Evolutionary conservation across 2,888 invertebrate species (phyloP).

Genomic region (Troglohyphantes excavatus): DNA sequence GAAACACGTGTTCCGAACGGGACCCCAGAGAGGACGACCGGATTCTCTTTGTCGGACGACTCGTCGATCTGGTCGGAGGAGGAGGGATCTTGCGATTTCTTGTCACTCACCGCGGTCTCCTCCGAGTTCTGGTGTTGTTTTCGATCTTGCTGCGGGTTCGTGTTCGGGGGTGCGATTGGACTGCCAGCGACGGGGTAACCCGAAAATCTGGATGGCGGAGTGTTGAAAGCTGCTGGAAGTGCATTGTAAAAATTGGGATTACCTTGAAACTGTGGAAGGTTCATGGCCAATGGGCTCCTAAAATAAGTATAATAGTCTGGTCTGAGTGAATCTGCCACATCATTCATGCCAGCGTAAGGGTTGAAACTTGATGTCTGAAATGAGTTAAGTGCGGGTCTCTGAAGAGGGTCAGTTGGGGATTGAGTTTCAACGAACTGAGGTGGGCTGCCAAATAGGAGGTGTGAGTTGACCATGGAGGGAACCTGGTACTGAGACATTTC

Average conservation of each 20-base stretch:
- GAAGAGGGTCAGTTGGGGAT: neutral
- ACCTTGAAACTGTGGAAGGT: conserved; percentile 41
- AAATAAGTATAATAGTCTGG: conserved; percentile 46
- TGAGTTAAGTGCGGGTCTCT: neutral
- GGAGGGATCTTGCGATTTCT: neutral
- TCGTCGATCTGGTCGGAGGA: neutral
- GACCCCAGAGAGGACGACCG: no score
- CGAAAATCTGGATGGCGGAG: conserved; percentile 1
- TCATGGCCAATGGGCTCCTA: conserved; percentile 9
- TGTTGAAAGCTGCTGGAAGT: conserved; percentile 4
- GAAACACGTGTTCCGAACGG: conserved; percentile 49
- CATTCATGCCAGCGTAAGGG: conserved; percentile 6
- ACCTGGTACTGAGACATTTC: conserved; percentile 11
- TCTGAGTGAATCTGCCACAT: neutral
- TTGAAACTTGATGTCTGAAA: conserved; percentile 9
- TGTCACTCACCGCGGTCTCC: neutral
- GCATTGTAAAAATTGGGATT: conserved; percentile 30
- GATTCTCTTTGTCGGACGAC: conserved; percentile 28
- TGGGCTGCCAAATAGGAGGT: neutral
- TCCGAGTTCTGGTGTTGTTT: neutral
- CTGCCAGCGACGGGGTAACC: neutral
- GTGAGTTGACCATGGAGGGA: neutral
- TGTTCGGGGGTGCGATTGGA: neutral
- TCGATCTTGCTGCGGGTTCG: neutral
- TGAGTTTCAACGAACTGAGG: conserved; percentile 1